Percentiles rank a stretch among this genome's conserved stretches.
Conservation (phyloP, 2,888 invertebrate species). For the Anodontia alba region DNA sequence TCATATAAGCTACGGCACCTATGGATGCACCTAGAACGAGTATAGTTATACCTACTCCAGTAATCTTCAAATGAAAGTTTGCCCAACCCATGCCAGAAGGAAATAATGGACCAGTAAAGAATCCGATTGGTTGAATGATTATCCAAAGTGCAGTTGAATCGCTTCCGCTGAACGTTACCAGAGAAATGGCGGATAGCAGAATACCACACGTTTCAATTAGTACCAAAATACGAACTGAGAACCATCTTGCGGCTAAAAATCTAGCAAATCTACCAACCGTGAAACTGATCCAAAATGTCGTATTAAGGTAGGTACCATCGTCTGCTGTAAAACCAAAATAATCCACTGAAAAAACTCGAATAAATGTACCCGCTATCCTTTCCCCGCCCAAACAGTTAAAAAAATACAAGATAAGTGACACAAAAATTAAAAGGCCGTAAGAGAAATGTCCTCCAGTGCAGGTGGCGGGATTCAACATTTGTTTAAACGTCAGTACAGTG, state of each 20-base stretch:
- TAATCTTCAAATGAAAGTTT: constrained; percentile 70
- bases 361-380: constrained; percentile 70
- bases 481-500: constrained; percentile 22
- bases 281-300: constrained; percentile 73
- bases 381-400: constrained; percentile 72
- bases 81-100: constrained; percentile 74
- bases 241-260: constrained; percentile 62
- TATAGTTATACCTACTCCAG: constrained; percentile 68
- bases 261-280: constrained; percentile 65
- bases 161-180: constrained; percentile 63
- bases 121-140: constrained; percentile 60
- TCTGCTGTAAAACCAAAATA: constrained; percentile 63
- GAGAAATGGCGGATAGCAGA: constrained; percentile 52
- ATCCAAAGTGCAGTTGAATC: constrained; percentile 65
- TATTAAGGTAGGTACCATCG: constrained; percentile 68
- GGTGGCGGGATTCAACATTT: constrained; percentile 63
- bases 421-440: constrained; percentile 64
- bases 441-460: constrained; percentile 66
- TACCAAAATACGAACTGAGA: constrained; percentile 64
- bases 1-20: constrained; percentile 70
- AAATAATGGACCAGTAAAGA: constrained; percentile 69
- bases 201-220: constrained; percentile 62
- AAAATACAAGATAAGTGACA: constrained; percentile 65
- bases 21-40: constrained; percentile 64
- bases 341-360: constrained; percentile 72